Evolutionary conservation across 2,888 invertebrate species (phyloP).

Genomic region (Clivina fossor): DNA sequence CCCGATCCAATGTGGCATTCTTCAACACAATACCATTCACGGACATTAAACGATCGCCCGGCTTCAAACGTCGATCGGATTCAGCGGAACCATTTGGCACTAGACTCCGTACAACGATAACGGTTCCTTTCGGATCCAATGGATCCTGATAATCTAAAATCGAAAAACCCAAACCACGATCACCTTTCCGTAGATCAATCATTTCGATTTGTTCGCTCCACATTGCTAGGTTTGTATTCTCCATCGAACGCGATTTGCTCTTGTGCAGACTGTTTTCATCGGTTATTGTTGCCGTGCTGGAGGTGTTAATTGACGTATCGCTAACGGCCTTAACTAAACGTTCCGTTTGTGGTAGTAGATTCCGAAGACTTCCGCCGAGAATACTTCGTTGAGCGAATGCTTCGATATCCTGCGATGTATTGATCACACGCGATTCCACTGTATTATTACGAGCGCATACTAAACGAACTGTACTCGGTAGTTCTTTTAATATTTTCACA

Average conservation of each 20-base stretch:
- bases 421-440: conserved; percentile 67
- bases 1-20: conserved; percentile 90
- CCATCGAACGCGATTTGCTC: conserved; percentile 84
- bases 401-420: conserved; percentile 76
- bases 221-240: conserved; percentile 94
- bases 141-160: conserved; percentile 98
- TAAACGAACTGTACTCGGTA: conserved; percentile 86
- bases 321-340: conserved; percentile 79
- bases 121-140: conserved; percentile 89
- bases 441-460: conserved; percentile 77
- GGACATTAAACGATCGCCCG: conserved; percentile 90
- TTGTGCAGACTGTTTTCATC: conserved; percentile 68
- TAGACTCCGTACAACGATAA: conserved; percentile 94
- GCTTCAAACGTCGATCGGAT: conserved; percentile 89
- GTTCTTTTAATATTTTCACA: conserved; percentile 89
- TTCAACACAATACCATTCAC: conserved; percentile 90
- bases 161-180: conserved; percentile 96
- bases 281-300: conserved; percentile 78
- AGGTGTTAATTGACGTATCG: conserved; percentile 88
- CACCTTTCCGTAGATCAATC: conserved; percentile 89
- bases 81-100: conserved; percentile 99
- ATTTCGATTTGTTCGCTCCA: conserved; percentile 95
- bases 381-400: conserved; percentile 81
- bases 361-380: conserved; percentile 83
- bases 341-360: conserved; percentile 61